These are phyloP conservation scores for Lycaena phlaeas DNA, from an alignment of 2,888 invertebrate species.

Conservation along the genomic window DNA sequence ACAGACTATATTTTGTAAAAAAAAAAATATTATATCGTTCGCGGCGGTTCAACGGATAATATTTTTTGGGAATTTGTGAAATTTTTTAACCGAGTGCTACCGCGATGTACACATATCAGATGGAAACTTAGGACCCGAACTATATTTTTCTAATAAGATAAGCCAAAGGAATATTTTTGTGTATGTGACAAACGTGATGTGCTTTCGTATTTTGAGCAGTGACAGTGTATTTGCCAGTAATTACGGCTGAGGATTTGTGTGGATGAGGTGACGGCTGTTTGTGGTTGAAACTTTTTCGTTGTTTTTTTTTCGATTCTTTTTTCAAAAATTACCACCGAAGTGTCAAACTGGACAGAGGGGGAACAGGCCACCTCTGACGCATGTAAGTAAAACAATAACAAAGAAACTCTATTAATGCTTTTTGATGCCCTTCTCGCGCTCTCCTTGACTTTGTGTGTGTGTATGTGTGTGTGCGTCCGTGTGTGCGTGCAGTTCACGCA, in stretches of 20 bases:
- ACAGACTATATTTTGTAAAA: slow-evolving; percentile 61
- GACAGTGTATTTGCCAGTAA: slow-evolving; percentile 51
- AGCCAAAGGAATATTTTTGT: slow-evolving; percentile 46
- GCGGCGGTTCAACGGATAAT: slow-evolving; percentile 47
- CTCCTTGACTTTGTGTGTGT: slow-evolving; percentile 40
- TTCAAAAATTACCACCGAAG: slow-evolving; percentile 66
- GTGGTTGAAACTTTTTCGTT: slow-evolving; percentile 49
- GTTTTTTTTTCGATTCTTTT: slow-evolving; percentile 35
- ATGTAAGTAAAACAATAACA: slow-evolving; percentile 49
- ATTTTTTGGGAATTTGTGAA: slow-evolving; percentile 36
- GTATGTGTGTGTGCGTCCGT: slow-evolving; percentile 34
- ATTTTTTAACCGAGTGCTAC: slow-evolving; percentile 32
- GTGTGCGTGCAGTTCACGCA: slow-evolving; percentile 62
- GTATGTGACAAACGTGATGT: slow-evolving; percentile 56
- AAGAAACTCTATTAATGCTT: slow-evolving; percentile 27
- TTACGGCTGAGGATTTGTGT: slow-evolving; percentile 51
- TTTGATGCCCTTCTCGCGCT: slow-evolving; percentile 43
- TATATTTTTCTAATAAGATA: slow-evolving; percentile 37
- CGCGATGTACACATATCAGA: slow-evolving; percentile 66
- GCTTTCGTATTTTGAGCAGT: slow-evolving; percentile 55
- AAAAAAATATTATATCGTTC: slow-evolving; percentile 50
- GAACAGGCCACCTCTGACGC: slow-evolving; percentile 69
- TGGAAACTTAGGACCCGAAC: slow-evolving; percentile 68
- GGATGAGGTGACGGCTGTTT: slow-evolving; percentile 51
- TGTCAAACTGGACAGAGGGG: slow-evolving; percentile 71